These are phyloP conservation scores for Nyctibius bracteatus DNA, from an alignment of 2,113 vertebrate species.

Conservation along the genomic window DNA sequence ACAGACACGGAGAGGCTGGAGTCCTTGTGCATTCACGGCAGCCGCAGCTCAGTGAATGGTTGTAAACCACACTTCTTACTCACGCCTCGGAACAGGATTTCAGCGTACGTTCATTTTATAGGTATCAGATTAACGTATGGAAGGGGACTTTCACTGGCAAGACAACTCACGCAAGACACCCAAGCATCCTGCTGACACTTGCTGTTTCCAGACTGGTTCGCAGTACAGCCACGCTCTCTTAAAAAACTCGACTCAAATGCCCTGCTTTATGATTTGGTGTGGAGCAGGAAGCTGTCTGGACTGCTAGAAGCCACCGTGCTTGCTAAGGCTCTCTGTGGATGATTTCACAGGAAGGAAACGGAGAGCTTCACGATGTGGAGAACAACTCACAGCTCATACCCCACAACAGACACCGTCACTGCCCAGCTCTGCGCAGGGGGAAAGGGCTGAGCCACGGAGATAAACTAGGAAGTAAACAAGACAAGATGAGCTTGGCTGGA, in stretches of 20 bases:
- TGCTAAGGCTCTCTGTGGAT: background rate
- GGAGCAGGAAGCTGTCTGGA: background rate
- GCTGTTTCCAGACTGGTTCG: background rate
- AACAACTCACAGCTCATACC: background rate
- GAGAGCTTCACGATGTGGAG: background rate
- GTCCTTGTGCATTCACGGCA: background rate
- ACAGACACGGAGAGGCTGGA: background rate
- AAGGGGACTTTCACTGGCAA: background rate
- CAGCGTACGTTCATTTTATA: background rate
- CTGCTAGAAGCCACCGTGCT: background rate
- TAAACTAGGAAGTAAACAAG: slow-evolving; percentile 48
- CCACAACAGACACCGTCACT: background rate
- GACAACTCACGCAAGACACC: background rate
- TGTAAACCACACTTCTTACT: background rate
- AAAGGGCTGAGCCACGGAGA: slow-evolving; percentile 1
- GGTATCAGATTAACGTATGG: background rate
- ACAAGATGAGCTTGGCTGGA: background rate
- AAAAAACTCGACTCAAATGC: background rate
- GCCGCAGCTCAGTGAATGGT: background rate
- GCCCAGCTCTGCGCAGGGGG: background rate
- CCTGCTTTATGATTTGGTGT: rapidly evolving
- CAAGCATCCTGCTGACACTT: background rate
- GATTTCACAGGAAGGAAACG: slow-evolving; percentile 34
- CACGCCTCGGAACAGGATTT: background rate
- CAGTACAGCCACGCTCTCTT: background rate